Evolutionary conservation across 92 coral and sea anemone species (phyloP), one percentile per base, ranked within the genome.

Genomic region (Pocillopora grandis): DNA sequence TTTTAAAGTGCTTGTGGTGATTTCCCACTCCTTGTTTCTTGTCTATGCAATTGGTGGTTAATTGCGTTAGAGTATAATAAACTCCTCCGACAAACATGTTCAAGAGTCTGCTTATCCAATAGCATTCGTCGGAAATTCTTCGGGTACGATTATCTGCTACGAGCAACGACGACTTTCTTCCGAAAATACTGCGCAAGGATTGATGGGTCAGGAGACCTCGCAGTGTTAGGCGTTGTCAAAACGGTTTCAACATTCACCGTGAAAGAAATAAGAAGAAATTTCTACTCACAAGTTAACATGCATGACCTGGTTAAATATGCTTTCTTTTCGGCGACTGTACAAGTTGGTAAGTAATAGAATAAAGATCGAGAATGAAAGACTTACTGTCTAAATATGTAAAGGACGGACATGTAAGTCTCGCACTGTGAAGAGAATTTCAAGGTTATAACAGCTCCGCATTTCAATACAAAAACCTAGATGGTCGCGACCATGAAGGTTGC

Each of bases 301-400:
- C 77, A n/a, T 20, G 10, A 33, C 71, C 59, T 19, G 2, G 42
- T 81, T 7, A 48, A n/a, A 16, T 19, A 70, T 13, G 10, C 59
- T 31, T 2, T 81, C 77, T 60, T 81, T 23, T 13, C 23, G 20
- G 85, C 85, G 33, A 37, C 71, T 71, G 71, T 58, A 20, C 61
- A 81, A 71, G 61, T 66, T 20, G 85, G 85, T 81, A 72, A 81
- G 85, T 58, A 52, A 27, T 9, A 17, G 31, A 79, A 0, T 21
- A 3, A 49, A 9, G 19, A 66, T n/a, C 56, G 66, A 9, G 27
- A 52, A 21, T 14, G 14, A 66, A 36, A 21, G 57, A 9, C 16
- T 52, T 11, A 13, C 31, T 18, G 14, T 20, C 1, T 70, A 19
- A 70, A 15, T 12, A 36, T 33, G 8, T 9, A 70, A 20, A 7